Evolutionary conservation across 2,888 invertebrate genomes (phyloP).

Genomic region (Campopleginae sp.): DNA sequence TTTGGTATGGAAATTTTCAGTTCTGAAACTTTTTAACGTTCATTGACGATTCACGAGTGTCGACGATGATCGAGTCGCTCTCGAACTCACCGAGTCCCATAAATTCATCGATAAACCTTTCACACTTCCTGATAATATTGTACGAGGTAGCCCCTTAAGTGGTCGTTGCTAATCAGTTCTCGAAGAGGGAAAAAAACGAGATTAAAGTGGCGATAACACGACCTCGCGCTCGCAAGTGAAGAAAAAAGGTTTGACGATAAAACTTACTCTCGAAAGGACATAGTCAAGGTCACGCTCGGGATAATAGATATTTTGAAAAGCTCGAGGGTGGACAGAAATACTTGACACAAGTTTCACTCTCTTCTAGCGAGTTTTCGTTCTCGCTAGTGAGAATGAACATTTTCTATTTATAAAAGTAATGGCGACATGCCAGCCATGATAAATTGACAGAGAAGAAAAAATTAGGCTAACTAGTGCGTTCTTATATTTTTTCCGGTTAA

Average conservation of each 20-base stretch:
- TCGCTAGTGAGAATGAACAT: constrained; percentile 48
- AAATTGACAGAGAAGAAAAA: constrained; percentile 38
- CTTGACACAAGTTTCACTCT: constrained; percentile 31
- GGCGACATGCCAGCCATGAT: constrained; percentile 53
- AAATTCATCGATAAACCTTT: neutral
- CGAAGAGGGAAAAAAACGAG: constrained; percentile 10
- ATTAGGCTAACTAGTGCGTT: constrained; percentile 33
- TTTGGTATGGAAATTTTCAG: too few relatives aligned
- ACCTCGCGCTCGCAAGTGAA: neutral
- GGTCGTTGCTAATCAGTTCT: neutral
- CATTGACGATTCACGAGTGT: too few relatives aligned
- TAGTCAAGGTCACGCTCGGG: constrained; percentile 8
- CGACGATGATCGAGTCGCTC: neutral
- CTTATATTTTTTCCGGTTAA: constrained; percentile 12
- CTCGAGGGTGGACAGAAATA: constrained; percentile 46
- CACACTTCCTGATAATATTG: constrained; percentile 1
- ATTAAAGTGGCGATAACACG: constrained; percentile 6
- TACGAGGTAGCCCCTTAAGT: neutral
- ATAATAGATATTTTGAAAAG: constrained; percentile 17
- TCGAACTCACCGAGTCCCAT: constrained; percentile 1
- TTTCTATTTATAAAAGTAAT: constrained; percentile 57
- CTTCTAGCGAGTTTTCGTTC: constrained; percentile 52
- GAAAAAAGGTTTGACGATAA: neutral
- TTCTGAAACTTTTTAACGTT: too few relatives aligned
- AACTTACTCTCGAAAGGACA: neutral